Evolutionary conservation across 2,113 vertebrate species (phyloP).

Genomic region (Oenanthe oenanthe): DNA sequence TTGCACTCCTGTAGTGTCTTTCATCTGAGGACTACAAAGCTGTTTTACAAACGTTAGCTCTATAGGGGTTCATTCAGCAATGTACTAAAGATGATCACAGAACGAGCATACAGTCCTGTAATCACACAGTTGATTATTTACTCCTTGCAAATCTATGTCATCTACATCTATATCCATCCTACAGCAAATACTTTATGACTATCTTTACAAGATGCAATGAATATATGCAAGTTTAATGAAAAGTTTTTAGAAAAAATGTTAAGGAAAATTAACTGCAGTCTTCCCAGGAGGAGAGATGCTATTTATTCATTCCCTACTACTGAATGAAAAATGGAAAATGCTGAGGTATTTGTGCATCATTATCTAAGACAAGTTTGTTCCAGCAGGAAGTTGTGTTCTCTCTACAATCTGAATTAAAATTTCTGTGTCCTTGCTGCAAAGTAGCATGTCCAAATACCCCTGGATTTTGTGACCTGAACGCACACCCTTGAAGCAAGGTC

Average conservation of each 20-base stretch:
- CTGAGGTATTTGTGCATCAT: neutral
- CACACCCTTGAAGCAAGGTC: neutral
- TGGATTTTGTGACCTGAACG: neutral
- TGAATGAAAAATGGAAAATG: neutral
- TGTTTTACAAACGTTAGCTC: slow-evolving; percentile 19
- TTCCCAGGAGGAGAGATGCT: neutral
- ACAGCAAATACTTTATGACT: neutral
- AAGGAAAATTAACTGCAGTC: neutral
- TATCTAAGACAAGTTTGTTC: neutral
- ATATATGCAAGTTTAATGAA: neutral
- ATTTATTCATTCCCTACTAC: neutral
- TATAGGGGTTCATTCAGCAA: slow-evolving; percentile 34
- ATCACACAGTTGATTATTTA: slow-evolving; percentile 29
- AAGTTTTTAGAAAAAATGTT: neutral
- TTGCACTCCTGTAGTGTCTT: slow-evolving; percentile 46
- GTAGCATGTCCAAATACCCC: neutral
- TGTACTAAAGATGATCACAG: neutral
- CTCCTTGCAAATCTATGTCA: neutral
- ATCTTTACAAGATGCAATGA: neutral
- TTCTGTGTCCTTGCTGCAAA: neutral
- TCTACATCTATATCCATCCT: neutral
- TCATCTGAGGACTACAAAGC: slow-evolving; percentile 57
- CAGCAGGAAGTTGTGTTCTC: neutral
- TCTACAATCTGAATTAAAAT: neutral
- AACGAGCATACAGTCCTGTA: neutral